Evolutionary conservation across 2,888 invertebrate genomes (phyloP).

Genomic region (Thyatira batis): DNA sequence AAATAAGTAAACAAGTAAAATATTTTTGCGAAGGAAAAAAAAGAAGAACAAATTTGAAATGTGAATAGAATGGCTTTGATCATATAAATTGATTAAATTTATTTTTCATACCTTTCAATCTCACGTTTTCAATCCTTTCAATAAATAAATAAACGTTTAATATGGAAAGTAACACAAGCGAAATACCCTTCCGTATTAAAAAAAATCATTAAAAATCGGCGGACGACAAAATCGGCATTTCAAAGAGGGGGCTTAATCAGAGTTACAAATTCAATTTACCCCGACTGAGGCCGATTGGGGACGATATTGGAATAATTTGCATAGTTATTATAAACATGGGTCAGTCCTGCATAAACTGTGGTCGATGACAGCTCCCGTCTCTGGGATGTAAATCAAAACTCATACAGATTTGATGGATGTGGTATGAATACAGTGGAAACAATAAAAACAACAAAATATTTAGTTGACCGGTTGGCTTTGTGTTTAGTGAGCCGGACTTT

Average conservation of each 20-base stretch:
- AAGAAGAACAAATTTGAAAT: not conserved
- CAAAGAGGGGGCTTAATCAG: conserved; percentile 73
- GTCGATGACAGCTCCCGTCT: conserved; percentile 69
- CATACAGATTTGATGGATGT: conserved; percentile 38
- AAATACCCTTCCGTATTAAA: conserved; percentile 24
- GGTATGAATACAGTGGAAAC: conserved; percentile 16
- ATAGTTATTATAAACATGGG: conserved; percentile 81
- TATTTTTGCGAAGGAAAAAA: not conserved
- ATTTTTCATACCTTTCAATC: not conserved
- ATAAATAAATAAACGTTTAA: not conserved
- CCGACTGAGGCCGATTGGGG: conserved; percentile 64
- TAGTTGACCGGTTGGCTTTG: too few species aligned
- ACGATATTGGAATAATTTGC: conserved; percentile 77
- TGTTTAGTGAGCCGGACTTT: too few species aligned
- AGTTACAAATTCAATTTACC: conserved; percentile 79
- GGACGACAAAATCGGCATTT: conserved; percentile 55
- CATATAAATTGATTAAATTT: not conserved
- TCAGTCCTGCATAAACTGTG: conserved; percentile 74
- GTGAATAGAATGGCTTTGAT: not conserved
- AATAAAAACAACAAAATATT: not conserved
- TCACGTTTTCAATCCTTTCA: not conserved
- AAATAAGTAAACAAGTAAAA: not conserved
- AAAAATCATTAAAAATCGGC: conserved; percentile 45
- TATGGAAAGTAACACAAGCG: conserved; percentile 12
- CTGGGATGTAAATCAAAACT: conserved; percentile 61